Conservation (phyloP, 2,888 invertebrate genomes). For the Drosophila birchii region DNA sequence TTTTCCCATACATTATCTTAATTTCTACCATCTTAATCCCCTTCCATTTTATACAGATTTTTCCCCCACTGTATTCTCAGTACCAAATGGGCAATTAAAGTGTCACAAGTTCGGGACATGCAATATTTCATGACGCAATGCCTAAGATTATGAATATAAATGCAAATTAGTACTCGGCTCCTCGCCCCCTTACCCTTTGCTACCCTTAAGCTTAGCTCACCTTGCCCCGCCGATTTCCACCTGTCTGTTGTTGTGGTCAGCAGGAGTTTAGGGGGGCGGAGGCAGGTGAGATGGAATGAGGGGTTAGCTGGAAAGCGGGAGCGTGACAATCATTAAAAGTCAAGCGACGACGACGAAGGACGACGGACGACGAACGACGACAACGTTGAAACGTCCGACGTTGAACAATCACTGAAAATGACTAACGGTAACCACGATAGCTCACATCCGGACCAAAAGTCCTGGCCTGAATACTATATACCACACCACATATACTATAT, state of each 20-base stretch:
- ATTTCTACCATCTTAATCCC: background rate
- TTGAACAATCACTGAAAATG: slow-evolving; percentile 80
- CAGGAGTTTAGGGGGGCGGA: background rate
- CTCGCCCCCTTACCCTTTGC: background rate
- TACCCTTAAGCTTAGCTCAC: slow-evolving; percentile 6
- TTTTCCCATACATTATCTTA: background rate
- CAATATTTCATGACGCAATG: slow-evolving; percentile 81
- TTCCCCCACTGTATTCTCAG: slow-evolving; percentile 17
- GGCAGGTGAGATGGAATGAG: background rate
- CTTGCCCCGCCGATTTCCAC: slow-evolving; percentile 31
- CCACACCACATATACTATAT: background rate
- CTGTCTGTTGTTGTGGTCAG: slow-evolving; percentile 65
- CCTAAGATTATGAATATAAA: slow-evolving; percentile 80
- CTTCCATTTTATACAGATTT: background rate
- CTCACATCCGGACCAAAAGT: slow-evolving; percentile 73
- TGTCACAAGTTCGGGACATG: slow-evolving; percentile 81
- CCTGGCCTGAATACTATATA: slow-evolving; percentile 33
- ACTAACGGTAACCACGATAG: slow-evolving; percentile 82
- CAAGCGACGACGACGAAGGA: slow-evolving; percentile 57
- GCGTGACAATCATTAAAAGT: slow-evolving; percentile 81
- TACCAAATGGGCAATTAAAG: slow-evolving; percentile 76
- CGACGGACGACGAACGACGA: slow-evolving; percentile 41
- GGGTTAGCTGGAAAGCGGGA: slow-evolving; percentile 43
- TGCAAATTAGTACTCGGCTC: slow-evolving; percentile 72
- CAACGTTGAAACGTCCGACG: slow-evolving; percentile 49